These are phyloP conservation scores for Abscondita cerata DNA, from an alignment of 2,888 invertebrate species.

Conservation along the genomic window DNA sequence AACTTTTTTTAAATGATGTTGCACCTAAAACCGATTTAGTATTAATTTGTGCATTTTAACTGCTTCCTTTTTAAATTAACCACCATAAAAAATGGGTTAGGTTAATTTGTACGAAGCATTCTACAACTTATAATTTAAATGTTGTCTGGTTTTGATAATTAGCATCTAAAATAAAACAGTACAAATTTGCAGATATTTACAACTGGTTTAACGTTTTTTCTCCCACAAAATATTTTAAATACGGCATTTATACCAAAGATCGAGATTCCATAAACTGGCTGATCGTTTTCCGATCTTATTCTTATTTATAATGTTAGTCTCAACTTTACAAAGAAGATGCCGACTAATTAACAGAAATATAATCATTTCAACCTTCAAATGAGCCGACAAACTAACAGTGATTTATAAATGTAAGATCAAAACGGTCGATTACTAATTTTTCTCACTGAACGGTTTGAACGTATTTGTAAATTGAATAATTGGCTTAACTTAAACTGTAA, in stretches of 20 bases:
- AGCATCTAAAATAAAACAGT: neutral
- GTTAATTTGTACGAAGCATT: no score
- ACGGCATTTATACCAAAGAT: constrained; percentile 29
- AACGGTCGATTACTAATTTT: constrained; percentile 27
- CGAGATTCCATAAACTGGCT: constrained; percentile 29
- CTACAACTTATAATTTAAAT: no score
- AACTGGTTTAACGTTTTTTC: constrained; percentile 22
- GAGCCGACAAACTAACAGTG: constrained; percentile 30
- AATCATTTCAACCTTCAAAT: constrained; percentile 36
- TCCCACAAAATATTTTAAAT: constrained; percentile 28
- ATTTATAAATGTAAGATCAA: constrained; percentile 30
- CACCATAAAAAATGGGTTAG: no score
- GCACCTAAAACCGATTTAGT: no score
- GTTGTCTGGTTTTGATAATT: no score
- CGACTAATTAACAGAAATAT: constrained; percentile 36
- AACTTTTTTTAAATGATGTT: no score
- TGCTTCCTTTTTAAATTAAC: no score
- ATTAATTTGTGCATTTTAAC: no score
- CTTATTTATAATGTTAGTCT: constrained; percentile 23
- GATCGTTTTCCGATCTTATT: constrained; percentile 31
- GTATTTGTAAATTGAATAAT: neutral
- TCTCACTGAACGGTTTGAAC: constrained; percentile 17
- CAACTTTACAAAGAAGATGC: constrained; percentile 30
- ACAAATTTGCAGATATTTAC: constrained; percentile 10
- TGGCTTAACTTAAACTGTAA: neutral